Conservation (phyloP, 1,140 invertebrate species). For the Leptinotarsa defecta region DNA sequence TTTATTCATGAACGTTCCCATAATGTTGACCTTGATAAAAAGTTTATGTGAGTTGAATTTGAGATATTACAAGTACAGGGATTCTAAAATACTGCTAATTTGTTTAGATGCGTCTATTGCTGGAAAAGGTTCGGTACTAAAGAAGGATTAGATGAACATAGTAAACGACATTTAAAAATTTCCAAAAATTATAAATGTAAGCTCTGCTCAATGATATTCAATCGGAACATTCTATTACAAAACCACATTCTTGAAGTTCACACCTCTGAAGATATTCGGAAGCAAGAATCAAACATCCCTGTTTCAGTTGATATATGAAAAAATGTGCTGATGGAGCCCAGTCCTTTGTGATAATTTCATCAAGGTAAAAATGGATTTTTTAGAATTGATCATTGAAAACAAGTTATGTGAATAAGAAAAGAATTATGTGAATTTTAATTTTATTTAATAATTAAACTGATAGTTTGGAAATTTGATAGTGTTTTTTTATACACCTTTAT, state of each 20-base stretch:
- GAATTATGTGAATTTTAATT: too few relatives aligned
- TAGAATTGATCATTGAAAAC: too few relatives aligned
- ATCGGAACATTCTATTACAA: not conserved
- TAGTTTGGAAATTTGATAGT: too few relatives aligned
- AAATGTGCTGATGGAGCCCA: too few relatives aligned
- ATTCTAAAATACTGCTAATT: not conserved
- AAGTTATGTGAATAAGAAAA: too few relatives aligned
- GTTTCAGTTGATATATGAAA: too few relatives aligned
- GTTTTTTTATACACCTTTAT: too few relatives aligned
- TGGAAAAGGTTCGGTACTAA: not conserved
- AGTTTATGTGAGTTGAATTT: not conserved
- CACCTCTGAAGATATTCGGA: not conserved
- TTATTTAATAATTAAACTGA: too few relatives aligned
- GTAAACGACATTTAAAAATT: not conserved
- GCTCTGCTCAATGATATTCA: not conserved
- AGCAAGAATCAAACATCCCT: too few relatives aligned
- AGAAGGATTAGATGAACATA: not conserved
- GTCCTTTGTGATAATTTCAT: too few relatives aligned
- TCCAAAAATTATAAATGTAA: not conserved
- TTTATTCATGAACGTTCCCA: not conserved
- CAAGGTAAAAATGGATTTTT: too few relatives aligned
- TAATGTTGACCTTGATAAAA: not conserved
- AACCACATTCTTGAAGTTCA: constrained; percentile 3
- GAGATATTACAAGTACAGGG: not conserved
- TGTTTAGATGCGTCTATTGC: not conserved